These are phyloP conservation scores for Apodemus agrarius DNA, from an alignment of 2,797 vertebrate genomes.

Conservation along the genomic window DNA sequence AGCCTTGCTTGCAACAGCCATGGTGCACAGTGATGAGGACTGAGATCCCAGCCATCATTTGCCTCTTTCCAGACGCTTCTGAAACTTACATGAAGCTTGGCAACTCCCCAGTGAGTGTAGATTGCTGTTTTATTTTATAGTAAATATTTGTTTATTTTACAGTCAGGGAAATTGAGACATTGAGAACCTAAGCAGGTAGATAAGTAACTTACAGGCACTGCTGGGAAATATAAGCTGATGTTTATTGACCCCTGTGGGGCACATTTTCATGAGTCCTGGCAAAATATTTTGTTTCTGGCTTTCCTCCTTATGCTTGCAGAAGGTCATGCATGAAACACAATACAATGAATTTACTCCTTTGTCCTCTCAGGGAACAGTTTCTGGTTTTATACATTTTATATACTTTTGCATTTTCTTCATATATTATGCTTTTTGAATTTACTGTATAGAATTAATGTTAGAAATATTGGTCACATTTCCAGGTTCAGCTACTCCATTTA, in stretches of 20 bases:
- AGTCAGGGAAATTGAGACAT: constrained; percentile 68
- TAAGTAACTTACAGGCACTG: constrained; percentile 66
- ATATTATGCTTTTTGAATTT: not conserved
- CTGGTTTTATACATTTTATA: not conserved
- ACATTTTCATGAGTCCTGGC: not conserved
- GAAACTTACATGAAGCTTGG: constrained; percentile 54
- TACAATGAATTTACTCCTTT: not conserved
- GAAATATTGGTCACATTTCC: not conserved
- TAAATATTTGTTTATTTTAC: constrained; percentile 75
- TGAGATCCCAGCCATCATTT: constrained; percentile 13
- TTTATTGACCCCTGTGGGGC: not conserved
- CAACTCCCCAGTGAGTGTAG: constrained; percentile 32
- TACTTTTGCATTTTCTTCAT: constrained; percentile 16
- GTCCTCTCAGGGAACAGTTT: not conserved
- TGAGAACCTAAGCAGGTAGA: constrained; percentile 41
- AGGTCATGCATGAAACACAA: not conserved
- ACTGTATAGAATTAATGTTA: not conserved
- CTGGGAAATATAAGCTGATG: constrained; percentile 61
- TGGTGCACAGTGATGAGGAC: not conserved
- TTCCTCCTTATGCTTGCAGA: not conserved
- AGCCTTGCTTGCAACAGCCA: not conserved
- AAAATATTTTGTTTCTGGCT: constrained; percentile 8
- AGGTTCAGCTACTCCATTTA: not conserved
- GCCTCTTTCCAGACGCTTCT: constrained; percentile 58
- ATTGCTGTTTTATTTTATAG: constrained; percentile 62